Conservation (phyloP, 2,797 vertebrate genomes). For the Sarcophilus harrisii region DNA sequence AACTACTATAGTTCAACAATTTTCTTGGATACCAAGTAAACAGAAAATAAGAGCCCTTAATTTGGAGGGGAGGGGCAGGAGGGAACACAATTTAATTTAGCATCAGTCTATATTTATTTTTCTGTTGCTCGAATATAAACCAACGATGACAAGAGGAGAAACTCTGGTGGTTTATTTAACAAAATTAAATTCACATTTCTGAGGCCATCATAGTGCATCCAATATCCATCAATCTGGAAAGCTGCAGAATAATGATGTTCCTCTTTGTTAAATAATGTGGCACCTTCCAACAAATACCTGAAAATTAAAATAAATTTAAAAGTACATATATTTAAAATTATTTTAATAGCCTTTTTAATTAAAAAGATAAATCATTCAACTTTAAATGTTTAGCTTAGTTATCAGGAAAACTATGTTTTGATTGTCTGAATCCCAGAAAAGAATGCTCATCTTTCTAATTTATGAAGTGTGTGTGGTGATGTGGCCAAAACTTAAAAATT, state of each 20-base stretch:
- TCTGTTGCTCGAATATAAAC: constrained; percentile 90
- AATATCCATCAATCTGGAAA: constrained; percentile 91
- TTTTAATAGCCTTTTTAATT: constrained; percentile 28
- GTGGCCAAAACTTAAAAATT: constrained; percentile 10
- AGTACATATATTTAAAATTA: not conserved
- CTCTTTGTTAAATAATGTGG: constrained; percentile 93
- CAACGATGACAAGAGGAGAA: constrained; percentile 91
- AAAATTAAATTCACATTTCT: constrained; percentile 92
- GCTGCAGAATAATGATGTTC: constrained; percentile 94
- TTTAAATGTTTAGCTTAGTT: constrained; percentile 43
- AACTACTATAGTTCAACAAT: constrained; percentile 90
- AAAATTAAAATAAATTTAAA: constrained; percentile 52
- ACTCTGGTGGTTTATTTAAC: constrained; percentile 91
- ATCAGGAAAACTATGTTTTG: constrained; percentile 48
- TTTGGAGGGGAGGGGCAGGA: constrained; percentile 67
- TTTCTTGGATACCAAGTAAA: constrained; percentile 90
- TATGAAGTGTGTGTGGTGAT: constrained; percentile 28
- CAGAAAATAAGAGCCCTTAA: constrained; percentile 65
- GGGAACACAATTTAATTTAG: constrained; percentile 70
- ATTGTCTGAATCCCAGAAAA: constrained; percentile 33
- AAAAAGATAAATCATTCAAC: not conserved
- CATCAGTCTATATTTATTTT: constrained; percentile 85
- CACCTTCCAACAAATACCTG: constrained; percentile 93
- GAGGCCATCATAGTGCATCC: constrained; percentile 93
- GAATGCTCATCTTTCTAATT: constrained; percentile 6